Evolutionary conservation across 2,113 vertebrate species (phyloP).

Genomic region (Acrocephalus kingi): DNA sequence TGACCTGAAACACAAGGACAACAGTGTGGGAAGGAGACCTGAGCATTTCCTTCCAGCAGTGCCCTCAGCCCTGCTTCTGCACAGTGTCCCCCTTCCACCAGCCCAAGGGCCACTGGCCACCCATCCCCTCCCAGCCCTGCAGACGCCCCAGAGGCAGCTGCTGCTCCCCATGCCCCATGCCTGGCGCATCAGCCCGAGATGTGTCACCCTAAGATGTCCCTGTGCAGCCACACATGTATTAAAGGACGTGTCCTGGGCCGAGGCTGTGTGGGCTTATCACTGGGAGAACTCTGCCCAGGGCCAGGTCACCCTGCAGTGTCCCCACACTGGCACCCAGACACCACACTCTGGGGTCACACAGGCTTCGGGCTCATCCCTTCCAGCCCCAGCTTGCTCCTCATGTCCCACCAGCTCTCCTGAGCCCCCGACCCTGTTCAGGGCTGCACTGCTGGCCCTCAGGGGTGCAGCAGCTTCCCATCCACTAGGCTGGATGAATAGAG

Average conservation of each 20-base stretch:
- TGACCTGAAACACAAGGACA: neutral
- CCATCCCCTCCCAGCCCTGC: neutral
- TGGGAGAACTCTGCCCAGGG: neutral
- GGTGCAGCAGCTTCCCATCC: neutral
- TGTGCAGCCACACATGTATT: neutral
- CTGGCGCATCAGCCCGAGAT: accelerated
- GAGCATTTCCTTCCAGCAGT: neutral
- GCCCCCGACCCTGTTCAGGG: accelerated
- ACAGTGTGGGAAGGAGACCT: neutral
- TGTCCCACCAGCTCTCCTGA: neutral
- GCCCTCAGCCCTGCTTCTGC: neutral
- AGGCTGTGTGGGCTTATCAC: accelerated
- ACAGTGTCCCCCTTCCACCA: accelerated
- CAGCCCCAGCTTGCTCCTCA: neutral
- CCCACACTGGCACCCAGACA: accelerated
- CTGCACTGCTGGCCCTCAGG: accelerated
- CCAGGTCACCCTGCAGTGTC: neutral
- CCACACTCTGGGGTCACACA: neutral
- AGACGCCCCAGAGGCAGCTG: neutral
- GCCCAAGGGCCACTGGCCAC: neutral
- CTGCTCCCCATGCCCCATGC: neutral
- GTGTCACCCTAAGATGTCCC: neutral
- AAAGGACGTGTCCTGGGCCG: conserved; percentile 9
- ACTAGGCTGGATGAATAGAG: neutral
- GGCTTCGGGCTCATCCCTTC: neutral